A percentile compares a stretch with the other conserved stretches of the same genome.
Evolutionary conservation across 2,888 invertebrate species (phyloP).

Genomic region (Acrobeloides nanus): DNA sequence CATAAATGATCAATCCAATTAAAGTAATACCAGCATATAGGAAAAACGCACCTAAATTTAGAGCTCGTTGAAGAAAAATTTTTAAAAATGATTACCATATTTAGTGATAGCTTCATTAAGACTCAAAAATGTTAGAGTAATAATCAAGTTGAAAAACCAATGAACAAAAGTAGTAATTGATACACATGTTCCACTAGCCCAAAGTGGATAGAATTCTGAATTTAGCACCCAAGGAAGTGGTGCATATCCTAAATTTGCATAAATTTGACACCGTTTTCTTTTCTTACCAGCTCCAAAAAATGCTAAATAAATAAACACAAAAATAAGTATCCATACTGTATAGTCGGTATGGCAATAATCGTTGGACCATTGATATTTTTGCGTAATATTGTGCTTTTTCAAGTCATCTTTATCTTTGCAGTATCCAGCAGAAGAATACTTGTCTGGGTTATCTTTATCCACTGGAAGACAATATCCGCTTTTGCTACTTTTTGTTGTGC

Average conservation of each 20-base stretch:
- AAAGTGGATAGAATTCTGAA: slow-evolving; percentile 60
- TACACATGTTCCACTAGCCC: slow-evolving; percentile 58
- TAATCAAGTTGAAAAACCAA: slow-evolving; percentile 60
- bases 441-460: slow-evolving; percentile 12
- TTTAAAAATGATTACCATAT: slow-evolving; percentile 19
- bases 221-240: slow-evolving; percentile 62
- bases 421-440: slow-evolving; percentile 10
- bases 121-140: slow-evolving; percentile 59
- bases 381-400: slow-evolving; percentile 32
- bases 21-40: slow-evolving; percentile 59
- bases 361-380: slow-evolving; percentile 24
- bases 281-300: no score
- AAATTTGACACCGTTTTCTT: no score
- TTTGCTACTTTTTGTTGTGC: slow-evolving; percentile 14
- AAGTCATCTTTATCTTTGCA: slow-evolving; percentile 6
- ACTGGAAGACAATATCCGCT: slow-evolving; percentile 31
- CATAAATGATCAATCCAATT: slow-evolving; percentile 57
- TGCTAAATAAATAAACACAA: slow-evolving; percentile 49
- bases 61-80: no score
- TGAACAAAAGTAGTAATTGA: slow-evolving; percentile 54
- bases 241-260: slow-evolving; percentile 57
- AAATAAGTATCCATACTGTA: slow-evolving; percentile 51
- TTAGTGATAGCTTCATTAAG: slow-evolving; percentile 41
- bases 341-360: slow-evolving; percentile 36
- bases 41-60: slow-evolving; percentile 57